These are phyloP conservation scores for Sialia sialis DNA, from an alignment of 2,113 vertebrate species.

Conservation along the genomic window DNA sequence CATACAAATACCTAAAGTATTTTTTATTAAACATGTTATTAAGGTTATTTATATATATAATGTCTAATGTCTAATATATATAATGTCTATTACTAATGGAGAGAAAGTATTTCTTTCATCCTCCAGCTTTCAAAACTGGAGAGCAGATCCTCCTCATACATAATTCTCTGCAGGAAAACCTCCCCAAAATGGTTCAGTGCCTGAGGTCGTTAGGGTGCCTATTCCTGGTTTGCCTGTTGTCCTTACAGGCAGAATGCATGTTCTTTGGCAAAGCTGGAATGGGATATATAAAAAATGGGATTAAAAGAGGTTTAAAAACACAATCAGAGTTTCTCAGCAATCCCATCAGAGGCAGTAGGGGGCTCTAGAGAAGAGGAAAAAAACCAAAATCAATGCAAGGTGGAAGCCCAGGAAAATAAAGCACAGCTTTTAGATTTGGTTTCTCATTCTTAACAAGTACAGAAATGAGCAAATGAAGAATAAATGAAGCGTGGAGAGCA, in stretches of 20 bases:
- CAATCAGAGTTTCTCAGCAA: neutral
- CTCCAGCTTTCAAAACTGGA: neutral
- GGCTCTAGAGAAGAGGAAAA: neutral
- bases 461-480: neutral
- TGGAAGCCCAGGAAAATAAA: neutral
- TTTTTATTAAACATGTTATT: constrained; percentile 12
- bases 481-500: neutral
- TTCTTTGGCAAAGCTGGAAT: neutral
- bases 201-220: neutral
- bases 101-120: neutral
- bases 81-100: neutral
- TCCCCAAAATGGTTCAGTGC: neutral
- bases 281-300: neutral
- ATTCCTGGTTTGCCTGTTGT: neutral
- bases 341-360: neutral
- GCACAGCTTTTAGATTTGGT: neutral
- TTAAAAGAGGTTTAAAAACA: neutral
- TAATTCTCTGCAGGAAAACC: neutral
- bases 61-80: too few relatives aligned
- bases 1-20: neutral
- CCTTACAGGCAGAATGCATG: neutral
- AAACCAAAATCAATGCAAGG: neutral
- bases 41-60: neutral
- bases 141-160: neutral
- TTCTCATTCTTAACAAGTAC: neutral